Percentiles rank a stretch among this genome's conserved stretches.
Evolutionary conservation across 2,113 vertebrate species (phyloP).

Genomic region (Phrynocephalus versicolor): DNA sequence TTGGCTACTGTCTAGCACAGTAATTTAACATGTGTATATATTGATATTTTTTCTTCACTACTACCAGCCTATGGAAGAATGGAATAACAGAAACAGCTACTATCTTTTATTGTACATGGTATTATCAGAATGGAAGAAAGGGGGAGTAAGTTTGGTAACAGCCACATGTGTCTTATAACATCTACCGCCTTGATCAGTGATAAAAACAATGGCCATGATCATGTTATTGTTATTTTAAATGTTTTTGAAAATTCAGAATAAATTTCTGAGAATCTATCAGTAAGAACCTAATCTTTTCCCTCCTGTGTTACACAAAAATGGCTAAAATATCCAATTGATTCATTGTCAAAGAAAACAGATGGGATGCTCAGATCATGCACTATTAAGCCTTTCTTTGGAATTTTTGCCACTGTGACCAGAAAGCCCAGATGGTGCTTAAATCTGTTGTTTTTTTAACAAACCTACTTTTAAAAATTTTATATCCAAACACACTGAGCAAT

Average conservation of each 20-base stretch:
- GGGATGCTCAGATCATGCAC: conserved; percentile 82
- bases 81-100: not conserved
- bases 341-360: conserved; percentile 79
- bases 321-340: conserved; percentile 65
- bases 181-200: not conserved
- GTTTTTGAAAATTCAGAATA: conserved; percentile 21
- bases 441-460: conserved; percentile 85
- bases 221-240: not conserved
- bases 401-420: conserved; percentile 79
- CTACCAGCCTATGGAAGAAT: not conserved
- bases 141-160: not conserved
- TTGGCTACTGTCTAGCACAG: too few species aligned
- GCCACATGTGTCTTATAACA: not conserved
- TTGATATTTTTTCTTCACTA: not conserved
- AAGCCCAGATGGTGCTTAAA: conserved; percentile 84
- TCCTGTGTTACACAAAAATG: conserved; percentile 70
- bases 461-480: conserved; percentile 82
- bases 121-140: not conserved
- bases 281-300: conserved; percentile 61
- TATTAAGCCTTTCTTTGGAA: conserved; percentile 85
- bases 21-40: too few species aligned
- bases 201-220: not conserved
- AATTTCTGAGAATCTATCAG: conserved; percentile 61
- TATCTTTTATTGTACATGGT: not conserved
- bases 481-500: conserved; percentile 77